phyloP scores from a whole-genome alignment of 2,113 vertebrate genomes.

The Mustelus asterias region DNA sequence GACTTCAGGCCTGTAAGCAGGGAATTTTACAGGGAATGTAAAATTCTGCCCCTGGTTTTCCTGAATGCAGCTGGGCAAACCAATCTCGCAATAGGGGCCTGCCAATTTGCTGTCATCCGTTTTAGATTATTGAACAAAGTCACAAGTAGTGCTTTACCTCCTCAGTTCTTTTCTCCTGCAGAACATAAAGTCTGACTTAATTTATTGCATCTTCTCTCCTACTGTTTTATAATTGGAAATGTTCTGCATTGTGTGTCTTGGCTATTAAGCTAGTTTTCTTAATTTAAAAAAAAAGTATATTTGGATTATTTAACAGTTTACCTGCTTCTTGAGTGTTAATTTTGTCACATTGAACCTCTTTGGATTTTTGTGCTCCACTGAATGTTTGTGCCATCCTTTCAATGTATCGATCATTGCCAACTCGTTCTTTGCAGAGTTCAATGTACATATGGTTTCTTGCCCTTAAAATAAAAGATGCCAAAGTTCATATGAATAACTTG shows the following conservation, averaged over 20 bases:
- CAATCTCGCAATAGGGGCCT: no score
- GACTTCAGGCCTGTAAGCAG: no score
- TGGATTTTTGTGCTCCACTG: conserved; percentile 64
- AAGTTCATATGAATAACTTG: background rate
- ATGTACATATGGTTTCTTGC: conserved; percentile 58
- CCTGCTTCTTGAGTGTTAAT: conserved; percentile 65
- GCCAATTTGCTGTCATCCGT: background rate
- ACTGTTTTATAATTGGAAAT: background rate
- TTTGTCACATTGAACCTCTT: conserved; percentile 68
- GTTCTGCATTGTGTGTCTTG: background rate
- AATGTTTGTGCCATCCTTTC: conserved; percentile 76
- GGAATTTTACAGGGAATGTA: no score
- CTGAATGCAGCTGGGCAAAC: background rate
- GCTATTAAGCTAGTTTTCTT: background rate
- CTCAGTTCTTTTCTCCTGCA: background rate
- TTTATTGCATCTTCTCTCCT: background rate
- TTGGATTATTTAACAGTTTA: conserved; percentile 42
- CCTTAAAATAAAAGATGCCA: conserved; percentile 51
- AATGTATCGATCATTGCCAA: conserved; percentile 61
- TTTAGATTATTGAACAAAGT: background rate
- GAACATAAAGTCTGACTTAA: background rate
- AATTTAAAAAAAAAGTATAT: background rate
- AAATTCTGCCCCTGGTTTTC: background rate
- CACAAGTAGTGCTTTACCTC: background rate
- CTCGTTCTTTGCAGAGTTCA: conserved; percentile 60